Percentiles rank a stretch among this genome's conserved stretches.
Evolutionary conservation across 2,113 vertebrate species (phyloP).

Genomic region (Nestor notabilis): DNA sequence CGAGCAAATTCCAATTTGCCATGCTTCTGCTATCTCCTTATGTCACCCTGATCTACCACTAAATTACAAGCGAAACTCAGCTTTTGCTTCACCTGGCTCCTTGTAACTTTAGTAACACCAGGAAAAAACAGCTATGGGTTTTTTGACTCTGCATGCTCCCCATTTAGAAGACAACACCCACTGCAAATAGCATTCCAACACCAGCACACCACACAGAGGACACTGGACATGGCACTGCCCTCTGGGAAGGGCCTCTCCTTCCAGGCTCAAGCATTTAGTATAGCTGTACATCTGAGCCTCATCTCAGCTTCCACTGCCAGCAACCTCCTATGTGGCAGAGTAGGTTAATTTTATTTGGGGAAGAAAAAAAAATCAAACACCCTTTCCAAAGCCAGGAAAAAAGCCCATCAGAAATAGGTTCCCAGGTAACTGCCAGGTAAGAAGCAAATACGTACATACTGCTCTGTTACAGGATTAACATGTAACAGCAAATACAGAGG

Average conservation of each 20-base stretch:
- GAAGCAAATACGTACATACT: not conserved
- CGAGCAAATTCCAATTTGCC: not conserved
- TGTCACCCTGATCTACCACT: not conserved
- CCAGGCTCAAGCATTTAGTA: not conserved
- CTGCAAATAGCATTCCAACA: not conserved
- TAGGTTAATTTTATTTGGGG: not conserved
- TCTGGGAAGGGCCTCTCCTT: not conserved
- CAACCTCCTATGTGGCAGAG: not conserved
- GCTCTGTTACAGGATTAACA: not conserved
- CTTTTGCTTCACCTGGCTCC: not conserved
- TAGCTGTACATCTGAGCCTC: not conserved
- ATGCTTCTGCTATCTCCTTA: not conserved
- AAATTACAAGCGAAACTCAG: not conserved
- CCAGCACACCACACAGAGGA: not conserved
- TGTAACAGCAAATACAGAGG: not conserved
- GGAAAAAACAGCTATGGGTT: not conserved
- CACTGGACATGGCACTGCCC: fast-evolving
- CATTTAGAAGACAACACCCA: not conserved
- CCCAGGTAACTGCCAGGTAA: not conserved
- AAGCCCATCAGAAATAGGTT: not conserved
- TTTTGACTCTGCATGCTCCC: fast-evolving
- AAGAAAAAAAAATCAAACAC: not conserved
- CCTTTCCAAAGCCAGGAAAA: not conserved
- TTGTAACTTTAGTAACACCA: not conserved
- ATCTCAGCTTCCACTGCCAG: not conserved